A percentile compares a stretch with the other conserved stretches of the same genome.
Evolutionary conservation across 2,113 vertebrate genomes (phyloP).

Genomic region (Harpagus bidentatus): DNA sequence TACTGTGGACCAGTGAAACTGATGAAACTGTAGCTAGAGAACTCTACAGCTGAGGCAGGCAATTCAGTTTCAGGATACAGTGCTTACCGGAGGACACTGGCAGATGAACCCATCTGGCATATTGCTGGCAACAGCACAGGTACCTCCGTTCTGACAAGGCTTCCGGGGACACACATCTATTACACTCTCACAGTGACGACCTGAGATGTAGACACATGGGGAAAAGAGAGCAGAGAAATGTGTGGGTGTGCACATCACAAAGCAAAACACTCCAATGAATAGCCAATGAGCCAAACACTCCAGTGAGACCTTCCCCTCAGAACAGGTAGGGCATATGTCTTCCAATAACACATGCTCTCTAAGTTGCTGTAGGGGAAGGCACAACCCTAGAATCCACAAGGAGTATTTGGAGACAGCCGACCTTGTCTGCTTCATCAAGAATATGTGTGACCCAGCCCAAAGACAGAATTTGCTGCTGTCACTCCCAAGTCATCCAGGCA

Average conservation of each 20-base stretch:
- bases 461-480: not conserved
- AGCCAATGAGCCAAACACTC: rapidly evolving
- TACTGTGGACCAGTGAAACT: not conserved
- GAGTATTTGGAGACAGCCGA: not conserved
- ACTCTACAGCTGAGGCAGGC: not conserved
- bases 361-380: not conserved
- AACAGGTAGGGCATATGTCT: not conserved
- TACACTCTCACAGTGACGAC: conserved; percentile 88
- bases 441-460: rapidly evolving
- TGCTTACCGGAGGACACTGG: conserved; percentile 82
- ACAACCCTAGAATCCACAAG: not conserved
- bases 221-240: not conserved
- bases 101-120: conserved; percentile 87
- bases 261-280: not conserved
- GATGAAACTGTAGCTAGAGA: not conserved
- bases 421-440: not conserved
- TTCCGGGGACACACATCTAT: conserved; percentile 85
- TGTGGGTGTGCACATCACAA: not conserved
- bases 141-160: conserved; percentile 84
- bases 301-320: not conserved
- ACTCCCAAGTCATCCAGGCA: not conserved
- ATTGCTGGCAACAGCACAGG: conserved; percentile 86
- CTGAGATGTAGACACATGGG: conserved; percentile 50
- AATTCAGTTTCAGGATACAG: not conserved
- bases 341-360: not conserved